These are phyloP conservation scores for Entomobrya proxima DNA, from an alignment of 2,888 invertebrate species.

Conservation along the genomic window DNA sequence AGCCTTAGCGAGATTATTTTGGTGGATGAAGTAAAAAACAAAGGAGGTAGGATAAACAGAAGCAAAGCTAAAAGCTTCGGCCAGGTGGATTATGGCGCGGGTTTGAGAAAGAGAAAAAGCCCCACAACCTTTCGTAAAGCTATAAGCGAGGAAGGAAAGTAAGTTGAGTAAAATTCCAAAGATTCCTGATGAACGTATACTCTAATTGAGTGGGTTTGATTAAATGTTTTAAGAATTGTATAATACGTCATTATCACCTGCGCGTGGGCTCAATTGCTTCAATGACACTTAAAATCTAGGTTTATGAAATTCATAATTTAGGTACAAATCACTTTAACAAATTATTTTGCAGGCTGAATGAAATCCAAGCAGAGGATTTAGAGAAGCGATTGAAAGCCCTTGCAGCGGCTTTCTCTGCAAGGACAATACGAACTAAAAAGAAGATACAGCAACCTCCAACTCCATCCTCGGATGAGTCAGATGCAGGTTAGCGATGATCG, in stretches of 20 bases:
- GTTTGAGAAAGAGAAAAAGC: background rate
- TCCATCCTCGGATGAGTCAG: conserved; percentile 82
- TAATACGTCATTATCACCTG: no score
- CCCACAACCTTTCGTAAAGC: conserved; percentile 42
- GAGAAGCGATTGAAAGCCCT: conserved; percentile 80
- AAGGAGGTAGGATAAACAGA: background rate
- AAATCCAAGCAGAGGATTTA: conserved; percentile 75
- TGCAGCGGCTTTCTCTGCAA: conserved; percentile 81
- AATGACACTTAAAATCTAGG: no score
- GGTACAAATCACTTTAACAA: no score
- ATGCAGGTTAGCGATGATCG: conserved; percentile 75
- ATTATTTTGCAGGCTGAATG: conserved; percentile 64
- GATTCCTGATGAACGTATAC: background rate
- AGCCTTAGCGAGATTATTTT: background rate
- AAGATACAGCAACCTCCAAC: conserved; percentile 82
- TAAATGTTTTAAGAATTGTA: background rate
- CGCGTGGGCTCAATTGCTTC: no score
- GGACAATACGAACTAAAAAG: conserved; percentile 81
- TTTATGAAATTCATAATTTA: no score
- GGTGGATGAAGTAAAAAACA: background rate
- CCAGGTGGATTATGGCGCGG: background rate
- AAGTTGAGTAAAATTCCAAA: background rate
- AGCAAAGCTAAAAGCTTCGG: conserved; percentile 18
- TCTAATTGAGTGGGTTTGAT: no score
- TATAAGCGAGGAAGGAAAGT: conserved; percentile 63